Evolutionary conservation across 1,140 invertebrate genomes (phyloP), one percentile per base, ranked within the genome.

Genomic region (Drosophila repleta): DNA sequence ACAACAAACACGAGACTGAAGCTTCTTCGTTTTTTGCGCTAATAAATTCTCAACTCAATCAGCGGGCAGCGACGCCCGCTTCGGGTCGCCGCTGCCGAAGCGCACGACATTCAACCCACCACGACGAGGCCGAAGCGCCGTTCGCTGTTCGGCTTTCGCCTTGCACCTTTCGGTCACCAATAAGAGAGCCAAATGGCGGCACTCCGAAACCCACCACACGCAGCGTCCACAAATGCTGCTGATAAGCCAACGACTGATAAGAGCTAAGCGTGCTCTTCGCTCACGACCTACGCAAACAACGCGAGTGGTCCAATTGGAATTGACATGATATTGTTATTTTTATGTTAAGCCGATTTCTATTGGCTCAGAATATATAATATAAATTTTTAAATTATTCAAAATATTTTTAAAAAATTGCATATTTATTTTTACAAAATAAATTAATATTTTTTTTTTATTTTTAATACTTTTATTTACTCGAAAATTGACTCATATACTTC

Each of bases 1-100:
- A 91, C 90, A 79, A 84, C 82, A 90, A 91, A 91, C 85, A 91
- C 90, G 90, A 91, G 90, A 91, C 90, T 91, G 85, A 91, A 83
- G 61, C 72, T 56, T 70, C 32, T 81, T 90, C 79, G 79, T 83
- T 83, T 88, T 74, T 88, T 79, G 70, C 76, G 63, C 76, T 78
- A 87, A 90, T 90, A 83, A 87, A 83, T 90, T 84, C 66, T 83
- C 66, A 79, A 69, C 76, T 80, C 74, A 75, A 75, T 78, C 75
- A 69, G 43, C 56, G 46, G 49, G 49, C 58, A 41, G 20, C 52
- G 24, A n/a, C 65, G 41, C 52, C 55, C 41, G 62, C 49, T 60
- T 80, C 76, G 74, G 60, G 43, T 21, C 41, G 13, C 53, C 45
- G 13, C 11, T 20, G 46, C 53, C 72, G 58, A 79, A 71, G 62